Conservation (phyloP, 1,140 invertebrate species). For the Psilanteris sp. region DNA sequence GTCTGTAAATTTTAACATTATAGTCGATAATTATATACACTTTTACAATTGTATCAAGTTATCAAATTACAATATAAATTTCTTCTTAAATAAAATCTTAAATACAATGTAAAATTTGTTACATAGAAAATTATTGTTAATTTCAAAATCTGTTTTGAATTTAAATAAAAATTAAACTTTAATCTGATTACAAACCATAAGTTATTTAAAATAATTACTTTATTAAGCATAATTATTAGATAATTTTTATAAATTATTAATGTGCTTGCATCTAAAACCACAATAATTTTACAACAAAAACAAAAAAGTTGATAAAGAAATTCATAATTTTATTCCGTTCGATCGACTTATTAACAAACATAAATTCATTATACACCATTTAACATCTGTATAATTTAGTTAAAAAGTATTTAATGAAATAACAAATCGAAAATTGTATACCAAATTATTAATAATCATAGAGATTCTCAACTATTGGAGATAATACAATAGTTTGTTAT, state of each 20-base stretch:
- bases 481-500: constrained; percentile 27
- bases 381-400: too few species aligned
- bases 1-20: constrained; percentile 13
- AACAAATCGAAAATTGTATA: constrained; percentile 28
- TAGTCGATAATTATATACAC: constrained; percentile 21
- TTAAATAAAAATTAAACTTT: too few species aligned
- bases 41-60: constrained; percentile 7
- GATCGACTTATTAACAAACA: constrained; percentile 22
- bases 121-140: neutral
- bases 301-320: constrained; percentile 17
- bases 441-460: constrained; percentile 37
- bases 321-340: too few species aligned
- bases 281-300: constrained; percentile 17
- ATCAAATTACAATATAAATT: too few species aligned
- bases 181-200: too few species aligned
- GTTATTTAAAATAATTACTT: too few species aligned
- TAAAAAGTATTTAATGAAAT: too few species aligned
- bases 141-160: too few species aligned
- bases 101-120: too few species aligned
- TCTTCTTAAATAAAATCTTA: too few species aligned
- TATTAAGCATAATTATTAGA: too few species aligned
- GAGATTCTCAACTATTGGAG: constrained; percentile 33
- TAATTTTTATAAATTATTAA: too few species aligned
- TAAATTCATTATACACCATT: neutral
- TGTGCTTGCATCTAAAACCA: constrained; percentile 14